These are phyloP conservation scores for Enteromius thamalakanensis DNA, from an alignment of 2,797 vertebrate genomes.

Conservation along the genomic window DNA sequence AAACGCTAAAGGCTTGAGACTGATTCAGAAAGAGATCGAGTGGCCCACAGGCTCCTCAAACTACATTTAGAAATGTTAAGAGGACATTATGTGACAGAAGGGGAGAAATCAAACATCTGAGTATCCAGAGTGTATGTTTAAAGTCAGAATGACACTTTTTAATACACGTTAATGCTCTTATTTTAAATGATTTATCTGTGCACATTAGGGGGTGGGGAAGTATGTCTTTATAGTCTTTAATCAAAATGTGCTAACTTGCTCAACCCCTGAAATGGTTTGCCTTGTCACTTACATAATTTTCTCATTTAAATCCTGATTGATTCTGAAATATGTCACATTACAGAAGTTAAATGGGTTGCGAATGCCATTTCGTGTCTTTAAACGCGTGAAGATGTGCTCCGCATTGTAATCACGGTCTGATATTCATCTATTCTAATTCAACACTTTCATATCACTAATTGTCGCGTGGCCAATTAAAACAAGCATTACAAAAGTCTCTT, in stretches of 20 bases:
- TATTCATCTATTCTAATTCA: conserved; percentile 20
- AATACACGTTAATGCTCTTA: neutral
- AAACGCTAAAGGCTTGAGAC: conserved; percentile 22
- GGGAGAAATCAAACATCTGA: neutral
- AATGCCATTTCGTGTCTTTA: conserved; percentile 21
- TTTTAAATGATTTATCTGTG: neutral
- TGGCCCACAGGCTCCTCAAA: conserved; percentile 18
- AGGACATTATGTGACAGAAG: conserved; percentile 9
- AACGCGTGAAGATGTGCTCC: conserved; percentile 8
- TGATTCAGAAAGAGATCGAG: conserved; percentile 13
- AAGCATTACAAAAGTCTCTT: conserved; percentile 4
- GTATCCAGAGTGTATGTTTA: neutral
- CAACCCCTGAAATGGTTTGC: neutral
- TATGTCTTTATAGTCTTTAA: conserved; percentile 2
- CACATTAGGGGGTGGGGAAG: neutral
- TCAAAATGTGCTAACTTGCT: neutral
- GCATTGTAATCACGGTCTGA: conserved; percentile 12
- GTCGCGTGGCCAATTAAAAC: neutral
- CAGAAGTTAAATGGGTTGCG: conserved; percentile 18
- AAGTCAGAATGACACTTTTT: neutral
- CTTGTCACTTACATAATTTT: conserved; percentile 12
- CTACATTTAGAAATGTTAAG: neutral
- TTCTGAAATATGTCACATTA: conserved; percentile 1
- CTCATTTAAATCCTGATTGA: conserved; percentile 17
- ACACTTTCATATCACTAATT: conserved; percentile 15